Percentiles rank a stretch among this genome's conserved stretches.
These are phyloP conservation scores for Brachylomia viminalis DNA, from an alignment of 2,888 invertebrate species.

Conservation along the genomic window DNA sequence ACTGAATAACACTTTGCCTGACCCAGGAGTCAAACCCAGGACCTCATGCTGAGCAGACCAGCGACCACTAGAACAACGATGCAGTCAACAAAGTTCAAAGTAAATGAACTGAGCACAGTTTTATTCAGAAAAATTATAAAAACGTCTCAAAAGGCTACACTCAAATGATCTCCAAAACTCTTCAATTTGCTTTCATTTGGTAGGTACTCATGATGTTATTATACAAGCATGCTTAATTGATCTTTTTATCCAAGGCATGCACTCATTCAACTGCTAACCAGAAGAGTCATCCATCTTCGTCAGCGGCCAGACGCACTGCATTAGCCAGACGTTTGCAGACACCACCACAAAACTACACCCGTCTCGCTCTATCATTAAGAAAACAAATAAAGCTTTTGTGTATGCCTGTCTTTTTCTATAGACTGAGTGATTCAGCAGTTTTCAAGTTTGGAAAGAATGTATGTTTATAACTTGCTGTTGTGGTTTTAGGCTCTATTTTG, in stretches of 20 bases:
- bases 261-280: slow-evolving; percentile 84
- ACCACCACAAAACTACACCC: slow-evolving; percentile 69
- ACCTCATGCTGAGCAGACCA: not conserved
- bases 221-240: slow-evolving; percentile 67
- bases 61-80: not conserved
- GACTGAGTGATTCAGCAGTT: slow-evolving; percentile 85
- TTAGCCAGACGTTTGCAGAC: slow-evolving; percentile 81
- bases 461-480: slow-evolving; percentile 61
- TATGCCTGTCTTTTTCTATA: slow-evolving; percentile 78
- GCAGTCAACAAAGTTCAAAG: not conserved
- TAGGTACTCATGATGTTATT: slow-evolving; percentile 58
- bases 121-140: slow-evolving; percentile 4
- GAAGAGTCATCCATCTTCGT: slow-evolving; percentile 87
- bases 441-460: slow-evolving; percentile 74
- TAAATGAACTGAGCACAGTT: not conserved
- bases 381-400: slow-evolving; percentile 70
- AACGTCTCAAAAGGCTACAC: slow-evolving; percentile 13
- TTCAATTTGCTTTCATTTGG: slow-evolving; percentile 63
- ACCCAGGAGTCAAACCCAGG: not conserved
- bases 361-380: slow-evolving; percentile 75
- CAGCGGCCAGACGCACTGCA: slow-evolving; percentile 83
- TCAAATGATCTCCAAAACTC: slow-evolving; percentile 48
- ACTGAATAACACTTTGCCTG: not conserved
- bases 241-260: slow-evolving; percentile 72
- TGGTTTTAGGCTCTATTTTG: slow-evolving; percentile 54